phyloP scores from a whole-genome alignment of 2,888 invertebrate genomes.

The Ctena decussata region DNA sequence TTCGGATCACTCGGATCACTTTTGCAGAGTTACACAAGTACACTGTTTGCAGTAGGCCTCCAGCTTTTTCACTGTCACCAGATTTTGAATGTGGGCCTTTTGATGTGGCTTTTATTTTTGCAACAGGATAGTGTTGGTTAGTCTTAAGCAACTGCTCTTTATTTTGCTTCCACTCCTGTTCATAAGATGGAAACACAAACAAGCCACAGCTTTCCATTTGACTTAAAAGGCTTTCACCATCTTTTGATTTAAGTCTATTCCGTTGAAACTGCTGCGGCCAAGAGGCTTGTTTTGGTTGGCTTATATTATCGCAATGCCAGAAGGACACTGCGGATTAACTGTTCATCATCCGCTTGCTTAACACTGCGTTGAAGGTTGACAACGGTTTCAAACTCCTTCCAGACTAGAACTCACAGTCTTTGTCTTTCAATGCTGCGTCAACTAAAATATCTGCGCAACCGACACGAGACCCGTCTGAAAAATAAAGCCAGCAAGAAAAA shows the following conservation, averaged over 20 bases:
- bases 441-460: too few species aligned
- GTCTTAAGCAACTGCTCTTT: neutral
- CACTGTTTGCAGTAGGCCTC: neutral
- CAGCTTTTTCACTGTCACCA: neutral
- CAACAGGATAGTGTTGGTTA: neutral
- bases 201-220: conserved; percentile 27
- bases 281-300: conserved; percentile 25
- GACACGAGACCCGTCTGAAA: too few species aligned
- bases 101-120: neutral
- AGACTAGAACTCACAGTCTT: neutral
- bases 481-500: too few species aligned
- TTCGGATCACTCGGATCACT: neutral
- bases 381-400: neutral
- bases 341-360: conserved; percentile 29
- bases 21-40: neutral
- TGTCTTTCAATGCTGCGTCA: too few species aligned
- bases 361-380: conserved; percentile 40
- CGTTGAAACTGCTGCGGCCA: conserved; percentile 57
- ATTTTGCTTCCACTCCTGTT: conserved; percentile 46
- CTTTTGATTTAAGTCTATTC: conserved; percentile 6
- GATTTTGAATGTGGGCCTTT: neutral
- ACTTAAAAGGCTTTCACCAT: conserved; percentile 28
- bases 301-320: conserved; percentile 12
- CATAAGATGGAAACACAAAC: conserved; percentile 54
- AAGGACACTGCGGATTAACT: neutral